These are phyloP conservation scores for Chaunax sp. DNA, from an alignment of 2,797 vertebrate genomes.

Conservation along the genomic window DNA sequence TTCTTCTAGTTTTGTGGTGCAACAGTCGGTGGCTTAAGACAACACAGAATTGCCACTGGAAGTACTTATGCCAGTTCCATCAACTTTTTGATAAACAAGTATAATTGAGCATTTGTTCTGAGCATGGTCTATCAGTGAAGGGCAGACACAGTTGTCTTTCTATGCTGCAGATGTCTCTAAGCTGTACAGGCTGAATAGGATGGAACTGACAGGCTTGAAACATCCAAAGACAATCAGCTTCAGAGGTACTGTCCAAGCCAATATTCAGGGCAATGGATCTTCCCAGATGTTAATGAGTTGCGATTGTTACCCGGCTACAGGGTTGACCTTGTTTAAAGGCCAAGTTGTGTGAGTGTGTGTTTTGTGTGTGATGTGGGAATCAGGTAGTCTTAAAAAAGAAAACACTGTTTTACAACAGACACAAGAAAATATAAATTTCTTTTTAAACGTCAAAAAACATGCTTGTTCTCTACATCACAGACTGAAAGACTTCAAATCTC, in stretches of 20 bases:
- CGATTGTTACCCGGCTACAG: constrained; percentile 64
- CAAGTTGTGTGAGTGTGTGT: constrained; percentile 30
- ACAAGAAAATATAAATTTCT: background rate
- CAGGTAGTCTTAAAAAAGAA: constrained; percentile 29
- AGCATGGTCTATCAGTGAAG: constrained; percentile 12
- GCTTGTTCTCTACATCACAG: background rate
- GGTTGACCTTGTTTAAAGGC: constrained; percentile 71
- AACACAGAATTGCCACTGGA: background rate
- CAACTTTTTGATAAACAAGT: background rate
- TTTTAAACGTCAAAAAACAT: constrained; percentile 11
- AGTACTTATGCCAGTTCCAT: constrained; percentile 6
- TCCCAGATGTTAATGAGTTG: constrained; percentile 68
- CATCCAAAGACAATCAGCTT: constrained; percentile 66
- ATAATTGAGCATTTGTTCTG: constrained; percentile 20
- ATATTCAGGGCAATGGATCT: constrained; percentile 77
- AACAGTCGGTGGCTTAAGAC: background rate
- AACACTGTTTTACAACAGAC: background rate
- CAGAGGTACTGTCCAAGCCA: constrained; percentile 74
- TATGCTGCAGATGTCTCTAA: constrained; percentile 67
- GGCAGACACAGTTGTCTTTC: constrained; percentile 38
- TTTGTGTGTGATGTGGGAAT: constrained; percentile 5
- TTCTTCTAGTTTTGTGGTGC: constrained; percentile 1
- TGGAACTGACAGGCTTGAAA: constrained; percentile 73
- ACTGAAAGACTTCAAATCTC: constrained; percentile 2
- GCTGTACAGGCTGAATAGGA: constrained; percentile 51